A percentile compares a stretch with the other conserved stretches of the same genome.
Conservation (phyloP, 2,113 vertebrate genomes). For the Notiomystis cincta region DNA sequence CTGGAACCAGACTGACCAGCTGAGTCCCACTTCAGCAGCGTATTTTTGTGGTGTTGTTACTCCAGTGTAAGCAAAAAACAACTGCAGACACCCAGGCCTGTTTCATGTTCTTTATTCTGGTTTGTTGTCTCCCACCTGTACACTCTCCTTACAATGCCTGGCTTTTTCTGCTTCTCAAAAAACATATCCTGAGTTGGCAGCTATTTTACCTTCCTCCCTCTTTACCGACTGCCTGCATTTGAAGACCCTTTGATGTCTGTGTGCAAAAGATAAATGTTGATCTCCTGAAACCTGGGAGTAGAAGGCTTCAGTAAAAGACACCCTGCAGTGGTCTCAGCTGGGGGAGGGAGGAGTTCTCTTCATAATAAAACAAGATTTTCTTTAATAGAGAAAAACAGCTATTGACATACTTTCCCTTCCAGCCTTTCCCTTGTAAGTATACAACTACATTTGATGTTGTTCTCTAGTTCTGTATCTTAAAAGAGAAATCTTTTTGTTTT, state of each 20-base stretch:
- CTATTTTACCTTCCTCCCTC: background rate
- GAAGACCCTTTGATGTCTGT: background rate
- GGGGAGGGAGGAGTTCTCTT: background rate
- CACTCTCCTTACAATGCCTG: accelerated
- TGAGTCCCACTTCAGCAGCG: background rate
- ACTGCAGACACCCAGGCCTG: background rate
- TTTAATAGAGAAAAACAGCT: background rate
- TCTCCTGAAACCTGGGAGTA: background rate
- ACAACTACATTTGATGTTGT: background rate
- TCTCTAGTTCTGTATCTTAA: background rate
- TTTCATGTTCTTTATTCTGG: background rate
- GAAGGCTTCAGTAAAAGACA: background rate
- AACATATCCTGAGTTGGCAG: background rate
- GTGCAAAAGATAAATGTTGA: background rate
- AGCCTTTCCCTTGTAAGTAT: background rate
- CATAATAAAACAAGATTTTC: background rate
- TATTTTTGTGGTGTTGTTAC: background rate
- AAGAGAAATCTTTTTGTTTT: background rate
- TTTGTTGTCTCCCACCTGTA: background rate
- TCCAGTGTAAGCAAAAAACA: background rate
- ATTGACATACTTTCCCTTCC: background rate
- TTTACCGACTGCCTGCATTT: background rate
- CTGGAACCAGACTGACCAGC: background rate
- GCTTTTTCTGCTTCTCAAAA: background rate
- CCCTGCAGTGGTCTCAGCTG: background rate